phyloP scores from a whole-genome alignment of 2,797 vertebrate genomes.

The Catharus ustulatus region DNA sequence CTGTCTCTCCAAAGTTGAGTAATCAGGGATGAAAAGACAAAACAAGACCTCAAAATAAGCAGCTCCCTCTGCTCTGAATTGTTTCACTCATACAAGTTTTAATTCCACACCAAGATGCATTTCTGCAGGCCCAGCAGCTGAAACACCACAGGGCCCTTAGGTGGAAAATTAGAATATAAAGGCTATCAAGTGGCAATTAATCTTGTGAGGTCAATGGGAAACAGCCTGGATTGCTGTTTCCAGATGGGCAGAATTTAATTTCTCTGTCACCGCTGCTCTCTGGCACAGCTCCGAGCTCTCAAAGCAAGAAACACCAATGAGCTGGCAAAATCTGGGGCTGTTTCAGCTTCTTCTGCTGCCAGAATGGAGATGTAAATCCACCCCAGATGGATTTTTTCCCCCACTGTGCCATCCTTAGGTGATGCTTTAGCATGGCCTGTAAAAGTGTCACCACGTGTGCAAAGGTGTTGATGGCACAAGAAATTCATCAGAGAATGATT shows the following conservation, averaged over 20 bases:
- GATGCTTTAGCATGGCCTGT: accelerated
- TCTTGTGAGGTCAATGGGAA: conserved; percentile 53
- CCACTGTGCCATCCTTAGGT: background rate
- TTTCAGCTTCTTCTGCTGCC: background rate
- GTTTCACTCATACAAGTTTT: background rate
- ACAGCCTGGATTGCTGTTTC: conserved; percentile 47
- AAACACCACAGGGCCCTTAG: background rate
- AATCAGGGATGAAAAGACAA: background rate
- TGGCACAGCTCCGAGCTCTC: conserved; percentile 21
- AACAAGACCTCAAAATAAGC: background rate
- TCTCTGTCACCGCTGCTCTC: background rate
- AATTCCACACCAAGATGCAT: background rate
- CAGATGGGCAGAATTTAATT: conserved; percentile 56
- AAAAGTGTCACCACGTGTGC: accelerated
- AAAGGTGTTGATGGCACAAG: too few species aligned
- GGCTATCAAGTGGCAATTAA: conserved; percentile 55
- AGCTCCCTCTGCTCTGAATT: background rate
- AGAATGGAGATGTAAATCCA: background rate
- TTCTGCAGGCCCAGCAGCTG: background rate
- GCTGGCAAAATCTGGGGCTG: background rate
- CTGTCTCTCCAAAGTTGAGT: background rate
- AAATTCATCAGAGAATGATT: background rate
- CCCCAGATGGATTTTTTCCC: background rate
- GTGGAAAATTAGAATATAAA: conserved; percentile 61
- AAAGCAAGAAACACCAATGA: background rate